Conservation (phyloP, 2,113 vertebrate species). For the Centropristis striata region DNA sequence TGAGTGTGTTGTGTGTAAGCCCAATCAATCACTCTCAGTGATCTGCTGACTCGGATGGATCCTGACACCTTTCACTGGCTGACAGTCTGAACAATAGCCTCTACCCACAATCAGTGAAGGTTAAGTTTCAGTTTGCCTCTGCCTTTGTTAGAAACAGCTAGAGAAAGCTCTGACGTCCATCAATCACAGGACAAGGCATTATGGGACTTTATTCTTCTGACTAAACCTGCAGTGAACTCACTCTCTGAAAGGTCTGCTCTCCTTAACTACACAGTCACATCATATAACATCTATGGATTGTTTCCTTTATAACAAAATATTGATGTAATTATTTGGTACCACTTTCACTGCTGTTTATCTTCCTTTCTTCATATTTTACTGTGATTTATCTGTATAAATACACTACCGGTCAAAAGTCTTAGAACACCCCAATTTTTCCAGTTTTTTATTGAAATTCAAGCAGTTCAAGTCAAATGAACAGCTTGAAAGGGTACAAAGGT, state of each 20-base stretch:
- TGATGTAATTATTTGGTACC: not conserved
- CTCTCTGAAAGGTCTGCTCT: not conserved
- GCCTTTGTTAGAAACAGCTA: not conserved
- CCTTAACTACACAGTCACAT: not conserved
- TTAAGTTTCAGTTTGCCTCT: not conserved
- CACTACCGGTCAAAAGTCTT: too few species aligned
- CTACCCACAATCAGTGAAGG: not conserved
- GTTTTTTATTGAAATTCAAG: too few species aligned
- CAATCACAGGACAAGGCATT: not conserved
- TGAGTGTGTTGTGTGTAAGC: not conserved
- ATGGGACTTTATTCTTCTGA: not conserved
- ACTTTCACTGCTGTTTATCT: not conserved
- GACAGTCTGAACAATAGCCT: constrained; percentile 20
- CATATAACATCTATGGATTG: not conserved
- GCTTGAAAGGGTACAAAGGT: too few species aligned
- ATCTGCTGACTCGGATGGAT: constrained; percentile 14
- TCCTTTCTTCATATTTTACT: not conserved
- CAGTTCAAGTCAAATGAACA: too few species aligned
- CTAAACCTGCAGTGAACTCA: not conserved
- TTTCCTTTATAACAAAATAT: not conserved
- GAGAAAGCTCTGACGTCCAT: not conserved
- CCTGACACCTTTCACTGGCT: constrained; percentile 1
- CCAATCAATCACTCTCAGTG: not conserved
- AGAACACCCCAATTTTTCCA: too few species aligned
- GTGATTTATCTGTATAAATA: too few species aligned